Evolutionary conservation across 2,888 invertebrate species (phyloP).

Genomic region (Mellilla xanthometata): DNA sequence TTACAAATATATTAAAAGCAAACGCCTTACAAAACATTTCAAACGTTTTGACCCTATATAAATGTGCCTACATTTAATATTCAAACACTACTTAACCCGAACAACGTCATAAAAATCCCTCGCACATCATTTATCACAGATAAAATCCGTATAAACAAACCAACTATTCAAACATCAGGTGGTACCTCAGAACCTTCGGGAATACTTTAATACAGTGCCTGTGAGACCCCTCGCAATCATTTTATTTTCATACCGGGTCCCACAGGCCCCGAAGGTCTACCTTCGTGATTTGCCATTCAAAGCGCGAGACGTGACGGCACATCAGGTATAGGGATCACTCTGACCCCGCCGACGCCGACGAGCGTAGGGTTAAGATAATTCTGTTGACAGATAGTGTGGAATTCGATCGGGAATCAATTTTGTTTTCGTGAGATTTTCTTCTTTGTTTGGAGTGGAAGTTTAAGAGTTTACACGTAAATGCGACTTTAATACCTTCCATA

Average conservation of each 20-base stretch:
- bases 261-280: conserved; percentile 75
- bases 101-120: conserved; percentile 23
- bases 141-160: conserved; percentile 62
- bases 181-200: conserved; percentile 60
- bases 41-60: too few species aligned
- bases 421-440: conserved; percentile 32
- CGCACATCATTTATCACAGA: conserved; percentile 51
- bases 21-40: too few species aligned
- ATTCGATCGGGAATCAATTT: conserved; percentile 64
- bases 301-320: conserved; percentile 66
- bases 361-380: conserved; percentile 66
- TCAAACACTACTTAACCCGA: conserved; percentile 7
- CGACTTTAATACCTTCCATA: too few species aligned
- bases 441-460: conserved; percentile 11
- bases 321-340: conserved; percentile 62
- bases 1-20: too few species aligned
- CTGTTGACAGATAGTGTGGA: conserved; percentile 66
- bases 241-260: conserved; percentile 78
- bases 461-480: not conserved
- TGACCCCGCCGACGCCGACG: conserved; percentile 40
- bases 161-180: conserved; percentile 72
- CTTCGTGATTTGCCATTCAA: conserved; percentile 80
- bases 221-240: conserved; percentile 73
- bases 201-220: conserved; percentile 74
- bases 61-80: too few species aligned